These are phyloP conservation scores for Taxidea taxus DNA, from an alignment of 2,113 vertebrate species.

Conservation along the genomic window DNA sequence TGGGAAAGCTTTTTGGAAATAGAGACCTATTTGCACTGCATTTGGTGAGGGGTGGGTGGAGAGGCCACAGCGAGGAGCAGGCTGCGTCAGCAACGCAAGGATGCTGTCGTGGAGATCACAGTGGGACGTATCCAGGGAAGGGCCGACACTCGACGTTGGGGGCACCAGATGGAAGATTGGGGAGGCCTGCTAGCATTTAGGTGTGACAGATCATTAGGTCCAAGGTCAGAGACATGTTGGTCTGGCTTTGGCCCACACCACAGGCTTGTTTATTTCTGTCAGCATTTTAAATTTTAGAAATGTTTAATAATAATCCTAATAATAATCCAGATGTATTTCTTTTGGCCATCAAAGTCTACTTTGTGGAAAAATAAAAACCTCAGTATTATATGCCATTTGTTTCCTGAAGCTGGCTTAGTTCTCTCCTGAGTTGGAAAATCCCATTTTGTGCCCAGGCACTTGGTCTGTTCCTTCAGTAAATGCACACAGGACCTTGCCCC, in stretches of 20 bases:
- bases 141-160: background rate
- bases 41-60: background rate
- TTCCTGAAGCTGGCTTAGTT: background rate
- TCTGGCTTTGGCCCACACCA: background rate
- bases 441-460: too few species aligned
- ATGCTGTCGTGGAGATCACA: background rate
- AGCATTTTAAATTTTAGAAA: background rate
- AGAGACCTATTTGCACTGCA: background rate
- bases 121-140: background rate
- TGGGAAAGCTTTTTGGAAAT: background rate
- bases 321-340: background rate
- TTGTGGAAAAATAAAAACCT: too few species aligned
- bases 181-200: background rate
- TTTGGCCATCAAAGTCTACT: background rate
- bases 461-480: background rate
- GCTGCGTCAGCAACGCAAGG: rapidly evolving
- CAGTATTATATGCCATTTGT: background rate
- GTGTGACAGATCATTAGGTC: background rate
- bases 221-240: background rate
- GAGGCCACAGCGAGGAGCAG: background rate
- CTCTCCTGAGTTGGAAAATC: background rate
- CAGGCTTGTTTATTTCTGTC: background rate
- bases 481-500: rapidly evolving
- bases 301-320: background rate
- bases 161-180: background rate